Evolutionary conservation across 2,888 invertebrate species (phyloP), one percentile per base, ranked within the genome.

Genomic region (Conus canariensis): DNA sequence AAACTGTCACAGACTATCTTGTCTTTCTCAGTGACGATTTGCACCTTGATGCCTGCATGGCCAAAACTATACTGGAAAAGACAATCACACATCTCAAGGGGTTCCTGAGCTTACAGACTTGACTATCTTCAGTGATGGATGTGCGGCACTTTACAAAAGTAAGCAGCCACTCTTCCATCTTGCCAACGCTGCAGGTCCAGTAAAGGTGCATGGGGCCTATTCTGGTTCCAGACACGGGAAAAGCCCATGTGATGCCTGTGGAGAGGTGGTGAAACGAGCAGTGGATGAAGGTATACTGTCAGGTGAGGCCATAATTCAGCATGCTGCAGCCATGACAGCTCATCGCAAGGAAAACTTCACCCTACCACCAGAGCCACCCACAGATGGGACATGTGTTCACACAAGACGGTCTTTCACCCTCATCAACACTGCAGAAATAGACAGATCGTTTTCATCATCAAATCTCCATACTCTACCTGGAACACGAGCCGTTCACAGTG

Each of bases 101-200:
- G 19, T 86, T n/a, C 25, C 4, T 19, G 56, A 25, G 16, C 59
- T 86, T 12, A 77, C 56, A 56, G n/a, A 88, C 19, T 90, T n/a
- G n/a, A n/a, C n/a, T n/a, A n/a, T n/a, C n/a, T n/a, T 89, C 64
- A 89, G 89, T 89, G 90, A 89, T 60, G 90, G 90, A 12, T 90
- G 90, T 45, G 56, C 56, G 1, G 22, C 82, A 8, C 90, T 89
- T 56, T 90, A 90, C 77, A 90, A 87, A n/a, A 77, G 87, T 25
- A 87, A 80, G 60, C 64, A 89, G 56, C 88, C 90, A 1, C 89
- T 90, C 56, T 64, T 58, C 22, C 58, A 64, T 4, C 64, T 64
- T 64, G 64, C 64, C 64, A 64, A 64, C 3, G 60, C 45, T 83
- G 56, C 58, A 16, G 74, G 22, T n/a, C 74, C 19, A n/a, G 19